Evolutionary conservation across 2,113 vertebrate genomes (phyloP), one percentile per base, ranked within the genome.

Genomic region (Heterotilapia buettikoferi): DNA sequence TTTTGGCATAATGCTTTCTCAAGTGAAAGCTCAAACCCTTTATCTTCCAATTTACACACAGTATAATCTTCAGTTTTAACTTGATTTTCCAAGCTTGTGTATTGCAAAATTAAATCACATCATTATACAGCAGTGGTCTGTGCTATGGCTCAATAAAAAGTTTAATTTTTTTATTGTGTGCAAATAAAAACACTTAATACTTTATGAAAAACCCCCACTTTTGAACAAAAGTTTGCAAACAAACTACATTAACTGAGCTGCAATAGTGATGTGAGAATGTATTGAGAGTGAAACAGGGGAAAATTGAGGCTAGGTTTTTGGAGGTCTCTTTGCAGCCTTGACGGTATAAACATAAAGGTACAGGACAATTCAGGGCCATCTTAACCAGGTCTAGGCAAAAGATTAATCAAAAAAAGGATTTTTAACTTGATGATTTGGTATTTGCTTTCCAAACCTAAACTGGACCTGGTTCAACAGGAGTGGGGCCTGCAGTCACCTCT

Each of bases 191-290:
- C 33, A 66, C 33, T 21, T 66, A 38, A n/a, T 13, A 38, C 19
- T n/a, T 36, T 36, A n/a, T n/a, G 9, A 0, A 63, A 66, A 18
- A 2, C 0, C 0, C 5, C 2, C 31, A 66, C 31, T 13, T 66
- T 38, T 66, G 10, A 66, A 66, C 33, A 66, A 66, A 66, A 1
- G 33, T 38, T 38, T 66, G 33, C 33, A 21, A 47, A 18, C 14
- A 29, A 19, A 47, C 24, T 29, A 11, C 68, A 29, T 18, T 76
- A 47, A 29, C 16, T 47, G 68, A 19, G 9, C 24, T 47, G 24
- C 40, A 47, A 18, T 11, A 76, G 40, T 18, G 21, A 47, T 43
- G 21, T 47, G 24, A 26, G 7, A 76, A 47, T 19, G 40, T 76
- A 47, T 11, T 76, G 24, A 29, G 9, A 29, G 40, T 47, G 40